Base-by-base conservation (phyloP, 2,888 invertebrate species). In the Ennomos fuscantarius region DNA sequence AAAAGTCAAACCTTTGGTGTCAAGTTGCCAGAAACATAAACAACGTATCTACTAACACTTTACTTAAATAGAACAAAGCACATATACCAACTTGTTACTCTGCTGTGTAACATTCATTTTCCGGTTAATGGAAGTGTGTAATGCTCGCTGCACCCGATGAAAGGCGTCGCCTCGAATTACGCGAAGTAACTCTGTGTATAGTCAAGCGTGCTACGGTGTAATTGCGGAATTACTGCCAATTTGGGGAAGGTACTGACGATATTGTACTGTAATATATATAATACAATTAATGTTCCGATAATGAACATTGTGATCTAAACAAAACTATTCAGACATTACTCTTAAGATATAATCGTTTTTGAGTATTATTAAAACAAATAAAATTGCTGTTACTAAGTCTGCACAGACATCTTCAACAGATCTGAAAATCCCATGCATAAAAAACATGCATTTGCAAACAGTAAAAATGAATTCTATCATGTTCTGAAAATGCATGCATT, bases 171-270 rank as follows among this genome's bases (percentile, higher is more conserved):
- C 72, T 72, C 70, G 72, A 76, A 80, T 80, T 79, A 77, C 73
- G 66, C 72, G 70, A 72, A 75, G 75, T 76, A 76, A 76, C 74
- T 77, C 69, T 62, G 69, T 76, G 80, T 70, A 78, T 75, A 79
- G 73, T 76, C 70, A 59, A 70, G 76, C 79, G 76, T 72, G 64
- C 62, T 62, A 59, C 79, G 78, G 80, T 82, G 81, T 86, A 83
- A 84, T 85, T 83, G 84, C 75, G 68, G 72, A 74, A 77, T 73
- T 69, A 78, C 73, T 77, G 77, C 71, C 77, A 82, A 82, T 83
- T 79, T 81, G 65, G 67, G 41, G 66, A 24, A 24, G 24, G 6
- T 24, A 24, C 24, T 24, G 62, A 10, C 70, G 60, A 74, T 65
- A 63, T 46, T 58, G 45, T 51, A 60, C 56, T 62, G 47, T 60